Evolutionary conservation across 2,888 invertebrate species (phyloP).

Genomic region (Drosophila ustulata): DNA sequence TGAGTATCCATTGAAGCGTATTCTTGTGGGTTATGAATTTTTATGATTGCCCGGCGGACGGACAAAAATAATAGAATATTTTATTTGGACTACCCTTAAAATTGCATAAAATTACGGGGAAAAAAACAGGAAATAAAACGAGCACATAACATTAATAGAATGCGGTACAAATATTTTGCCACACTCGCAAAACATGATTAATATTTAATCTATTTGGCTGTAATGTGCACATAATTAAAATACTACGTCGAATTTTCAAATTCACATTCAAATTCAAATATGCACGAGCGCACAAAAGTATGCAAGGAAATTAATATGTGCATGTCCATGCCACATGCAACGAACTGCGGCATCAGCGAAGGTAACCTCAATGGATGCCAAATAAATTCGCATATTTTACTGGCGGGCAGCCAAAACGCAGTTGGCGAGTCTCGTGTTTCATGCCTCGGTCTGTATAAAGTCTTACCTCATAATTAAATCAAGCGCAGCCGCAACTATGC

Average conservation of each 20-base stretch:
- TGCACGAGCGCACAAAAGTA: conserved; percentile 42
- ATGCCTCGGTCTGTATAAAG: not conserved
- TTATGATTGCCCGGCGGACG: conserved; percentile 51
- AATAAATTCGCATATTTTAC: conserved; percentile 47
- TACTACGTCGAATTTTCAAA: conserved; percentile 42
- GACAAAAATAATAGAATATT: conserved; percentile 66
- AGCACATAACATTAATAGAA: conserved; percentile 35
- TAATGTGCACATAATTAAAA: conserved; percentile 73
- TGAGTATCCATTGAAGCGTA: conserved; percentile 46
- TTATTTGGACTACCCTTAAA: conserved; percentile 39
- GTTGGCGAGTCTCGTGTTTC: conserved; percentile 1
- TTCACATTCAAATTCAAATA: conserved; percentile 43
- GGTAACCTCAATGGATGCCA: conserved; percentile 19
- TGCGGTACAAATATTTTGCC: conserved; percentile 24
- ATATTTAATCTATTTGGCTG: conserved; percentile 66
- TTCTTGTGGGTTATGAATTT: conserved; percentile 69
- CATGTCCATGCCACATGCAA: conserved; percentile 4
- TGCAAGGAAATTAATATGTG: conserved; percentile 36
- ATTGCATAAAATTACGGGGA: conserved; percentile 42
- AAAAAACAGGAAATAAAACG: conserved; percentile 9
- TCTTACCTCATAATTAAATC: conserved; percentile 54
- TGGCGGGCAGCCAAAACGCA: conserved; percentile 5
- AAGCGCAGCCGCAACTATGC: conserved; percentile 23
- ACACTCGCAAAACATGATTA: conserved; percentile 44
- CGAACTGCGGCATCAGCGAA: not conserved